phyloP scores from a whole-genome alignment of 1,140 invertebrate species.

The Diorhabda sublineata region DNA sequence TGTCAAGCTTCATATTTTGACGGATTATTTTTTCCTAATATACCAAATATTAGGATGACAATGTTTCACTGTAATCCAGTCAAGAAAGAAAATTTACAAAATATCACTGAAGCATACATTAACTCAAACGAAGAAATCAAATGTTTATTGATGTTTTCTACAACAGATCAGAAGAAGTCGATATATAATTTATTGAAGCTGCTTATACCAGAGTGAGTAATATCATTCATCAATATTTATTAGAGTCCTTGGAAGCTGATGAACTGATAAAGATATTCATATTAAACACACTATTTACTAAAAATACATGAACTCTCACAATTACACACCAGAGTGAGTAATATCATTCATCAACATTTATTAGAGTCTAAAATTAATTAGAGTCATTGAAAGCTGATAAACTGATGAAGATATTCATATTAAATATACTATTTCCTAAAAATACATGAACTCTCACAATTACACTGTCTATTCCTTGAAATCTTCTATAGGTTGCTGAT shows the following conservation, averaged over 20 bases:
- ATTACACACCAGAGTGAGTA: constrained; percentile 27
- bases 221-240: background rate
- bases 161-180: constrained; percentile 20
- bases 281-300: no score
- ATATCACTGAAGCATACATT: constrained; percentile 18
- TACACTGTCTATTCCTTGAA: no score
- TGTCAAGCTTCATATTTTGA: constrained; percentile 31
- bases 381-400: no score
- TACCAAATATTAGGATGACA: constrained; percentile 29
- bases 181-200: constrained; percentile 28
- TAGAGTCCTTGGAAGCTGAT: no score
- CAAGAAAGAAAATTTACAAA: constrained; percentile 14
- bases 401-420: no score
- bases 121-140: constrained; percentile 28
- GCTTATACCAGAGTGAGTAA: constrained; percentile 33
- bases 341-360: background rate
- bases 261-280: no score
- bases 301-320: no score
- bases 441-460: no score
- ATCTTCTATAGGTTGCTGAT: no score
- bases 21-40: constrained; percentile 32
- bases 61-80: constrained; percentile 32
- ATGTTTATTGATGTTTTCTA: constrained; percentile 31
- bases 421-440: no score
- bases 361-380: no score